Evolutionary conservation across 2,113 vertebrate genomes (phyloP), one percentile per base, ranked within the genome.

Genomic region (Phalacrocorax carbo): DNA sequence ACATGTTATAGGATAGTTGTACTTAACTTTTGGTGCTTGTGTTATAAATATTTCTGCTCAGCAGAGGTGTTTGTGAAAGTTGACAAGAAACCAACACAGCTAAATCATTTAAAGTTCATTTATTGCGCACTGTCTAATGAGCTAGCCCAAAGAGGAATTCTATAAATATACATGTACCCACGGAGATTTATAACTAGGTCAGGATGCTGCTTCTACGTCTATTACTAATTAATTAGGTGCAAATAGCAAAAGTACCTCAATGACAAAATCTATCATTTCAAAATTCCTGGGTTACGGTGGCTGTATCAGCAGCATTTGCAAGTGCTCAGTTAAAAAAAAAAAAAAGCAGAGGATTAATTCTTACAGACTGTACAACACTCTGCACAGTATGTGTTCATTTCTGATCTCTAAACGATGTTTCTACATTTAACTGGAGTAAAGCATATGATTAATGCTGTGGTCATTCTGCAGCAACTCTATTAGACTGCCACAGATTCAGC

Each of bases 171-270:
- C 78, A 93, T 40, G 40, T 90, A 82, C 79, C 92, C 94, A 91
- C 1, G 4, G 97, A 98, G 97, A 97, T 97, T 92, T 94, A 76
- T 95, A 98, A 97, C 90, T 98, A 96, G 96, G 93, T 98, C 95
- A 96, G 79, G 95, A 96, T 97, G 81, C 25, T 96, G 86, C 96
- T 97, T 97, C 85, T 70, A 97, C 65, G 93, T 81, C 80, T 97
- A 97, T 95, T 97, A 93, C 92, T 98, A 97, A 98, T 97, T 97
- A 98, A 97, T 97, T 96, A 94, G 96, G 82, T 94, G 72, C 66
- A 97, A 97, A 97, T 95, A 82, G 82, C 86, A 94, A 95, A 95
- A 93, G 90, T 92, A 73, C 77, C 94, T 95, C 85, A 66, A 92
- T 96, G 95, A 96, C 93, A 98, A 96, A 97, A 93, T 93, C 90